Percentiles rank a stretch among this genome's conserved stretches.
phyloP scores from a whole-genome alignment of 2,888 invertebrate species.

The Dicyrtoma fusca region DNA sequence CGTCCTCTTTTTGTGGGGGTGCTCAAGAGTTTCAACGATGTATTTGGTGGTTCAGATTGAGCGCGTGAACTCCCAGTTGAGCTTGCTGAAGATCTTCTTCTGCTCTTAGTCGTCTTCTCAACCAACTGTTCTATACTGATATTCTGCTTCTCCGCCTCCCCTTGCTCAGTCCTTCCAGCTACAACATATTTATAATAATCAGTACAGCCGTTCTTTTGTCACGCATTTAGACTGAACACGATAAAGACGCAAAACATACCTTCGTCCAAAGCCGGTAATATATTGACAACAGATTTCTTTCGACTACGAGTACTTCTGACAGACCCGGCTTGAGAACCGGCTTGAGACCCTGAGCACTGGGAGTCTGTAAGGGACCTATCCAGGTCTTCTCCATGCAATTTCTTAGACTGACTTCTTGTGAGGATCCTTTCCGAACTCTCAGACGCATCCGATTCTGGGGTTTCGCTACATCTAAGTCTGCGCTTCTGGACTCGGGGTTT shows the following conservation, averaged over 20 bases:
- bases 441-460: constrained; percentile 33
- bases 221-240: neutral
- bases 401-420: constrained; percentile 33
- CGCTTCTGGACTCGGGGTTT: neutral
- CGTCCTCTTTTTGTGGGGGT: constrained; percentile 11
- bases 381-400: neutral
- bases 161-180: neutral
- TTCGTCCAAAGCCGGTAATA: neutral
- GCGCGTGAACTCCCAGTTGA: constrained; percentile 14
- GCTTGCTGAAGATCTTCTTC: neutral
- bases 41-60: neutral
- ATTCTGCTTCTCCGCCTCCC: neutral
- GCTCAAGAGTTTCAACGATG: neutral
- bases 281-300: neutral
- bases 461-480: constrained; percentile 14
- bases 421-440: constrained; percentile 19
- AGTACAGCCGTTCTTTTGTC: too few species aligned
- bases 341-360: constrained; percentile 10
- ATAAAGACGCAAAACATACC: neutral
- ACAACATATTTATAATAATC: too few species aligned
- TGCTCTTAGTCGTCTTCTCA: neutral
- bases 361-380: constrained; percentile 6
- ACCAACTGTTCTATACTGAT: neutral
- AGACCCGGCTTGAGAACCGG: neutral
- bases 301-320: constrained; percentile 9